Evolutionary conservation across 2,888 invertebrate species (phyloP).

Genomic region (Silvanus unidentatus): DNA sequence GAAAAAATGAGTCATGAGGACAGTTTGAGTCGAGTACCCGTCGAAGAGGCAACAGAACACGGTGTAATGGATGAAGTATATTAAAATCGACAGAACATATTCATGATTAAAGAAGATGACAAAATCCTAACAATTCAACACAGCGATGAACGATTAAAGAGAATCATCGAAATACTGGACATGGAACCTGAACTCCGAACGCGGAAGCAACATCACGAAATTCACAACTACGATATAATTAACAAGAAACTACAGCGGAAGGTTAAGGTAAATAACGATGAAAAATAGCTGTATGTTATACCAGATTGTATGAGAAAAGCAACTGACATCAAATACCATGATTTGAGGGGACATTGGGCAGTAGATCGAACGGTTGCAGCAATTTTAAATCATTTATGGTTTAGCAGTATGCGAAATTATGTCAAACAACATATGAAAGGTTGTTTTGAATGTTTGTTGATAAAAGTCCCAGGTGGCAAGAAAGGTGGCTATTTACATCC

Average conservation of each 20-base stretch:
- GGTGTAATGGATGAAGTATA: too few species aligned
- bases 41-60: conserved; percentile 5
- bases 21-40: conserved; percentile 19
- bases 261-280: conserved; percentile 7
- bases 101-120: background rate
- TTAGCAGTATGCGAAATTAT: conserved; percentile 13
- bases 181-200: conserved; percentile 7
- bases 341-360: conserved; percentile 14
- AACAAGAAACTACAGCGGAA: conserved; percentile 9
- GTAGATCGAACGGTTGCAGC: conserved; percentile 11
- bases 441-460: conserved; percentile 16
- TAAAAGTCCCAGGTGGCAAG: conserved; percentile 16
- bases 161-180: conserved; percentile 11
- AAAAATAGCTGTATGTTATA: conserved; percentile 15
- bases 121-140: conserved; percentile 6
- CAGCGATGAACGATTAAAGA: conserved; percentile 11
- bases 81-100: background rate
- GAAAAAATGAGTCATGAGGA: conserved; percentile 21
- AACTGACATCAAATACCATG: conserved; percentile 15
- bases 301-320: conserved; percentile 18
- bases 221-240: conserved; percentile 12
- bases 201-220: conserved; percentile 9
- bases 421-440: conserved; percentile 14
- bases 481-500: conserved; percentile 16
- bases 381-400: conserved; percentile 15